Percentiles rank a stretch among this genome's conserved stretches.
Conservation (phyloP, 2,113 vertebrate species). For the Perca flavescens region DNA sequence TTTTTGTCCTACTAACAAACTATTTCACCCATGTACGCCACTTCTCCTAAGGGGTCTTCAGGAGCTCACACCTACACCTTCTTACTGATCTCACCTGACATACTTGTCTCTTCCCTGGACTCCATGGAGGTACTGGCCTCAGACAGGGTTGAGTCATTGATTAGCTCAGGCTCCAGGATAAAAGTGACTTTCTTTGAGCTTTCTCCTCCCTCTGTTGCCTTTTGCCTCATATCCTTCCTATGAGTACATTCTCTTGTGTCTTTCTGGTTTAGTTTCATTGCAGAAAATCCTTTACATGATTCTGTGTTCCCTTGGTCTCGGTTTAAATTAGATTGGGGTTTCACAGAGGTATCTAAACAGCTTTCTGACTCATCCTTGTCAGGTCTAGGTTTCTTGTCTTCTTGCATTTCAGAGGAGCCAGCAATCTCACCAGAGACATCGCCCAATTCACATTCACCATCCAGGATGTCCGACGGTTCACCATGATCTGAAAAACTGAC, state of each 20-base stretch:
- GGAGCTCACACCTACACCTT: constrained; percentile 6
- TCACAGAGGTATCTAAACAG: not conserved
- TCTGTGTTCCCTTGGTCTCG: rapidly evolving
- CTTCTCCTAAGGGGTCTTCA: not conserved
- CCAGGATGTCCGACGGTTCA: constrained; percentile 11
- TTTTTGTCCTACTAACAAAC: not conserved
- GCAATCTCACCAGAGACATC: constrained; percentile 8
- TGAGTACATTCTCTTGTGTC: not conserved
- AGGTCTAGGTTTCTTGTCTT: not conserved
- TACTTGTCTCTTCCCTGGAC: constrained; percentile 31
- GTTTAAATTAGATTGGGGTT: not conserved
- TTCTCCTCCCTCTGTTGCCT: constrained; percentile 19
- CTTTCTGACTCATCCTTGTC: not conserved
- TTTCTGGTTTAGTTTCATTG: not conserved
- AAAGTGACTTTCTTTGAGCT: constrained; percentile 72
- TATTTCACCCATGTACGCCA: constrained; percentile 14
- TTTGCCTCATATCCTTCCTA: not conserved
- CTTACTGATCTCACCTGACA: constrained; percentile 67
- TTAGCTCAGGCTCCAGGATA: constrained; percentile 70
- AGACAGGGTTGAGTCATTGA: constrained; percentile 35
- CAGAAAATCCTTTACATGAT: not conserved
- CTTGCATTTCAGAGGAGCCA: not conserved
- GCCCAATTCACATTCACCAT: not conserved
- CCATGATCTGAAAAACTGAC: not conserved
- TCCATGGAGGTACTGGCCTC: constrained; percentile 47